Conservation (phyloP, 2,797 vertebrate species). For the Bucorvus abyssinicus region DNA sequence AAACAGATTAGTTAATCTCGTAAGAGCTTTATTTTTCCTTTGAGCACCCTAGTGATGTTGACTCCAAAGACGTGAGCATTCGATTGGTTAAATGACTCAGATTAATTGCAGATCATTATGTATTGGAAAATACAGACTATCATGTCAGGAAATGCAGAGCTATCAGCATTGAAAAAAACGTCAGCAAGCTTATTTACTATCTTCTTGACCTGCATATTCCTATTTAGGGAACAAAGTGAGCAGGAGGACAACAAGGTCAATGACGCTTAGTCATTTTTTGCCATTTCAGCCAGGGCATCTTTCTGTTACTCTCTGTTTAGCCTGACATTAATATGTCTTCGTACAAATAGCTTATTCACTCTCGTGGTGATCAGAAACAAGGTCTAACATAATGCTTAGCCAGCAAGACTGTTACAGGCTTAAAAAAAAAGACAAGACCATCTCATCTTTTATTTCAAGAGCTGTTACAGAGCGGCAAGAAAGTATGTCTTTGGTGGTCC, state of each 20-base stretch:
- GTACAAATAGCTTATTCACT: not conserved
- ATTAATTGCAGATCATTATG: not conserved
- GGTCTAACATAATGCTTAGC: not conserved
- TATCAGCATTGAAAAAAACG: not conserved
- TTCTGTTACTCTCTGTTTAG: not conserved
- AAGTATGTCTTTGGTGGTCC: not conserved
- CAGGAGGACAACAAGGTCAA: not conserved
- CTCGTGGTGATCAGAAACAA: not conserved
- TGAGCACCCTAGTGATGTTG: constrained; percentile 1
- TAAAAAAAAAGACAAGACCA: not conserved
- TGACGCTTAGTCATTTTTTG: not conserved
- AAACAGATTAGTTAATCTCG: not conserved
- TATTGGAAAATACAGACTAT: not conserved
- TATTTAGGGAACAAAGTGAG: not conserved
- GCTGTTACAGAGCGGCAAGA: not conserved
- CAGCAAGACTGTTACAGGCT: not conserved
- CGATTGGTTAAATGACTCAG: not conserved
- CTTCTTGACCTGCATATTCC: not conserved
- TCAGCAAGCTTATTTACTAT: not conserved
- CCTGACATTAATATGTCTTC: not conserved
- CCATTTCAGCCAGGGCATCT: not conserved
- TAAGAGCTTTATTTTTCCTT: constrained; percentile 14
- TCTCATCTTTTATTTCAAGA: not conserved
- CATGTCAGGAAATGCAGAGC: not conserved
- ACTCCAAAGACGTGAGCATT: constrained; percentile 30